Conservation (phyloP, 2,797 vertebrate species). For the Hirundo rustica region DNA sequence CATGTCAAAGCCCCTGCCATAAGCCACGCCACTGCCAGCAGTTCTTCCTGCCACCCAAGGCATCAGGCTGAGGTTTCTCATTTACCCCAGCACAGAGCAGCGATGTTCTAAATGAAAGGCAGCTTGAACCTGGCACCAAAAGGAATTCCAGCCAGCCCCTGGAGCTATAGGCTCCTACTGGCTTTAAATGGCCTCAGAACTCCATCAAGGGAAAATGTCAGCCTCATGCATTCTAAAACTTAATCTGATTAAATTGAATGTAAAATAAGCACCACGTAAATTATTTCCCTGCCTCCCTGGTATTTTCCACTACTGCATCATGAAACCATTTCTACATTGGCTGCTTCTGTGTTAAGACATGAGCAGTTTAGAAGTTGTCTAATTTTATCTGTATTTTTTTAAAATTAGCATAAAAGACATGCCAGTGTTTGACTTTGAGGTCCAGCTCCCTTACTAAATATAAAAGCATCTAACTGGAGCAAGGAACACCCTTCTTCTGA, state of each 20-base stretch:
- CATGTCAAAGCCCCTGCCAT: not conserved
- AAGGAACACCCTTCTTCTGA: not conserved
- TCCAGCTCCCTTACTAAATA: not conserved
- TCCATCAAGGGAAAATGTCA: not conserved
- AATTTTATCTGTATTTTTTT: not conserved
- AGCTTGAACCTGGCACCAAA: not conserved
- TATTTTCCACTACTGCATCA: not conserved
- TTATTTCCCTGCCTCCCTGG: not conserved
- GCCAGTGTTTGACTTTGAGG: not conserved
- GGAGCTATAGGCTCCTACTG: not conserved
- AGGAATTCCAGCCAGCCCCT: not conserved
- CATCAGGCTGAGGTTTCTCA: not conserved
- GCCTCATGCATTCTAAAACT: not conserved
- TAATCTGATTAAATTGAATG: constrained; percentile 22
- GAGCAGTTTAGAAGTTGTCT: not conserved
- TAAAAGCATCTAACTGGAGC: not conserved
- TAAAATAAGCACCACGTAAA: not conserved
- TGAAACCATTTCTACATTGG: not conserved
- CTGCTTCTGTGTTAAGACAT: not conserved
- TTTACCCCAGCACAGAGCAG: not conserved
- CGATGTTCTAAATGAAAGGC: not conserved
- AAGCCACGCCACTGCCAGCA: not conserved
- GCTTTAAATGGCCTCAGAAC: constrained; percentile 35
- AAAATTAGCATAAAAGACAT: not conserved
- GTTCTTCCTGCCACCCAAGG: not conserved